Base-by-base conservation (phyloP, 2,888 invertebrate species). In the Petrophora chlorosata region DNA sequence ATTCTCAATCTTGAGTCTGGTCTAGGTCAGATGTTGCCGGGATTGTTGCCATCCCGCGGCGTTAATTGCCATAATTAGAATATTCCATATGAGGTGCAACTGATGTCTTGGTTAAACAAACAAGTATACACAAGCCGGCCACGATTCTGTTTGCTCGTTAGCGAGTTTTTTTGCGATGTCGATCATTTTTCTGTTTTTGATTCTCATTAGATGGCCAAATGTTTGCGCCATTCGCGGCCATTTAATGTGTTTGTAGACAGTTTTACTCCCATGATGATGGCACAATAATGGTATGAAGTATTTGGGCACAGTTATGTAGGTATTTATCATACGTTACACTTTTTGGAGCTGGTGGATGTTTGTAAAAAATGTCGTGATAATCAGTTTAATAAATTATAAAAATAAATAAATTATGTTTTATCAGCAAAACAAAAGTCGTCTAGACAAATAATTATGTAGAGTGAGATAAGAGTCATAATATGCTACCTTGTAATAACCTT, bases 61-160 rank as follows among this genome's bases (percentile, higher is more conserved):
- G 69, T 65, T 81, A 78, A 79, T 73, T 64, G 64, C 40, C 50
- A 65, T 79, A 77, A 79, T 85, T 71, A 73, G 65, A 76, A 73
- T 68, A 69, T 72, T 65, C 72, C 66, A 73, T 68, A 73, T 50
- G 48, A 48, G 47, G 22, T 42, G 48, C 44, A 54, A 63, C 61
- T 71, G 65, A 82, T 70, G 53, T 51, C 23, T 70, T 68, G 56
- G 56, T 43, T 62, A 76, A 76, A 80, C 67, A 74, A 52, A 53
- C 43, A 50, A 42, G 33, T 33, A 38, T 30, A 59, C 63, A 30
- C 33, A 60, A 61, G 50, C 66, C 57, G 52, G 56, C 59, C 56
- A 65, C 57, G 48, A 52, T 61, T 67, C 38, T 73, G 55, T 77
- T 78, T 74, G 61, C 56, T 68, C 45, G 53, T 77, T 73, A 76